phyloP scores from a whole-genome alignment of 2,888 invertebrate species.

The Drosophila helvetica region DNA sequence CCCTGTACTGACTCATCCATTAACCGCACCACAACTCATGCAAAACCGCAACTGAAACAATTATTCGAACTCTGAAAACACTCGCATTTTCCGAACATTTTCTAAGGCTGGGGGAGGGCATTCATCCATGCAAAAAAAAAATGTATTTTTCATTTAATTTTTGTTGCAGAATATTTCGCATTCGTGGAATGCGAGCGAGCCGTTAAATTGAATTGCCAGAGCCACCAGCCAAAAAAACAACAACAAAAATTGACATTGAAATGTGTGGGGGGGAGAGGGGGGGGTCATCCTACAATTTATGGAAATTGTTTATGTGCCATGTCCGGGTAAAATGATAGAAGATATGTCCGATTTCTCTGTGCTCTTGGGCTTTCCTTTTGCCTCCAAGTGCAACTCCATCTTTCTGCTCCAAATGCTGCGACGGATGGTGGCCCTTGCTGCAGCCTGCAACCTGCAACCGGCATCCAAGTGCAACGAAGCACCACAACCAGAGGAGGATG shows the following conservation, averaged over 20 bases:
- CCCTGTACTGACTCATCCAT: slow-evolving; percentile 33
- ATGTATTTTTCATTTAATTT: slow-evolving; percentile 57
- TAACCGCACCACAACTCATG: slow-evolving; percentile 9
- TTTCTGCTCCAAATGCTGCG: slow-evolving; percentile 72
- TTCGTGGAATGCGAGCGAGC: slow-evolving; percentile 42
- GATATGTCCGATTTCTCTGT: slow-evolving; percentile 17
- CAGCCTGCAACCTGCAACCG: slow-evolving; percentile 27
- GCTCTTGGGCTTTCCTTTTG: slow-evolving; percentile 16
- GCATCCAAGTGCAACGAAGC: slow-evolving; percentile 75
- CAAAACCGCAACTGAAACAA: slow-evolving; percentile 9
- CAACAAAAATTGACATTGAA: slow-evolving; percentile 65
- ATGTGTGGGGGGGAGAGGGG: not conserved
- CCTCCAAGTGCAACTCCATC: slow-evolving; percentile 31
- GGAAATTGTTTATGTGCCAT: slow-evolving; percentile 72
- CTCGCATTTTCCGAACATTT: slow-evolving; percentile 35
- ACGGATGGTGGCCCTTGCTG: slow-evolving; percentile 55
- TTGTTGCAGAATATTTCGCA: slow-evolving; percentile 27
- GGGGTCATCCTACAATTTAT: slow-evolving; percentile 61
- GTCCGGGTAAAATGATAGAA: slow-evolving; percentile 10
- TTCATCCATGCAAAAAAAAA: slow-evolving; percentile 54
- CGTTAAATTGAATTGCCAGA: slow-evolving; percentile 72
- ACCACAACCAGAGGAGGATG: slow-evolving; percentile 29
- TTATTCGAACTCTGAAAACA: slow-evolving; percentile 20
- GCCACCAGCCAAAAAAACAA: slow-evolving; percentile 61
- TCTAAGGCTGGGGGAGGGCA: slow-evolving; percentile 39